Conservation (phyloP, 1,140 invertebrate genomes). For the Armadillidium nasatum region DNA sequence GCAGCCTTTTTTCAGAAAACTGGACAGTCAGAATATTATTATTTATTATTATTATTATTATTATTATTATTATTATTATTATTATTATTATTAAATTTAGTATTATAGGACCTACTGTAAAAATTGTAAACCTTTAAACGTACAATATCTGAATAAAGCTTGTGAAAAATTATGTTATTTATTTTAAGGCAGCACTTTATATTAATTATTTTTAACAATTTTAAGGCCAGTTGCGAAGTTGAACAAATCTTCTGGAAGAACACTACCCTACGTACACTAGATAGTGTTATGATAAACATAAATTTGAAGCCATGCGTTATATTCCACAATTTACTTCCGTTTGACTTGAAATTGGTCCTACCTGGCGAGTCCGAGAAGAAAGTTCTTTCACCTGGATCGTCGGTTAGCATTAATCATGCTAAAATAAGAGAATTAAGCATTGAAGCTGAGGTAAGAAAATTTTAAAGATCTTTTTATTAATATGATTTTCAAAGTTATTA, state of each 20-base stretch:
- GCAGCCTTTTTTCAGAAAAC: too few species aligned
- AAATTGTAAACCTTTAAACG: too few species aligned
- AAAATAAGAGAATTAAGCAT: slow-evolving; percentile 64
- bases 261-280: slow-evolving; percentile 67
- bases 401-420: slow-evolving; percentile 64
- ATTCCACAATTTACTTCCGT: slow-evolving; percentile 85
- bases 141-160: too few species aligned
- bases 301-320: slow-evolving; percentile 80
- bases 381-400: slow-evolving; percentile 59
- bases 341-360: slow-evolving; percentile 66
- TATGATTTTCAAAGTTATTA: not conserved
- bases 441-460: slow-evolving; percentile 65
- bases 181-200: too few species aligned
- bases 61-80: too few species aligned
- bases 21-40: too few species aligned
- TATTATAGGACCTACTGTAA: too few species aligned
- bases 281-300: slow-evolving; percentile 76
- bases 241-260: slow-evolving; percentile 80
- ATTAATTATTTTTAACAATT: too few species aligned
- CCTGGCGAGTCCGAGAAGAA: slow-evolving; percentile 59
- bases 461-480: slow-evolving; percentile 25
- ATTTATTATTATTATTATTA: too few species aligned
- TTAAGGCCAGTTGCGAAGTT: slow-evolving; percentile 69
- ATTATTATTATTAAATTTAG: too few species aligned
- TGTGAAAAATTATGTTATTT: too few species aligned